A percentile compares a stretch with the other conserved stretches of the same genome.
Conservation (phyloP, 2,888 invertebrate genomes). For the Heliothis peltigera region DNA sequence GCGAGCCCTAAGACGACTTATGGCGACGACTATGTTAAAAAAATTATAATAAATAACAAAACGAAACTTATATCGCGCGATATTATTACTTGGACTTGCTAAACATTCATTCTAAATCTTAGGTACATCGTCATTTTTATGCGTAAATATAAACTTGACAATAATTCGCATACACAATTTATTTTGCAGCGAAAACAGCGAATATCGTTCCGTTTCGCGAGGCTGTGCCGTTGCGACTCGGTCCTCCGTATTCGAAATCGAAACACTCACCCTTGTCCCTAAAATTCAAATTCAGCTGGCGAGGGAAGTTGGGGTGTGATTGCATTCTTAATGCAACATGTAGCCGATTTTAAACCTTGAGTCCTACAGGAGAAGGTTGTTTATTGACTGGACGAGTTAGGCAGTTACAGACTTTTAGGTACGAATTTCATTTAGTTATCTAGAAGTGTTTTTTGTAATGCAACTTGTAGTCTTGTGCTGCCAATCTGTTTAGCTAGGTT, state of each 20-base stretch:
- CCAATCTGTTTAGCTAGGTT: background rate
- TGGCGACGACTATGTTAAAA: too few species aligned
- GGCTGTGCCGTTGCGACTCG: slow-evolving; percentile 32
- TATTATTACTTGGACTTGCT: too few species aligned
- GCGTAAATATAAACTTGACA: too few species aligned
- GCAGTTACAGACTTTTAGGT: background rate
- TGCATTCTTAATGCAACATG: slow-evolving; percentile 1
- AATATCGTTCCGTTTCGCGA: slow-evolving; percentile 27
- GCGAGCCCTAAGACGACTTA: too few species aligned
- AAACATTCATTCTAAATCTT: too few species aligned
- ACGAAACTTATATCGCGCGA: too few species aligned
- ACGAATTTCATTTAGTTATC: background rate
- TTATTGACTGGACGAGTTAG: background rate
- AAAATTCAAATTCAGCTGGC: slow-evolving; percentile 5
- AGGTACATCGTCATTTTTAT: too few species aligned
- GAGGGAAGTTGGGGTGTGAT: slow-evolving; percentile 11
- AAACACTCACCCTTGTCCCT: background rate
- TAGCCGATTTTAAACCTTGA: slow-evolving; percentile 5
- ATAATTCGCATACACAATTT: background rate
- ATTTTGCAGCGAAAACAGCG: background rate
- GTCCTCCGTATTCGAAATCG: slow-evolving; percentile 14
- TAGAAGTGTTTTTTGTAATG: background rate
- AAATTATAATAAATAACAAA: too few species aligned
- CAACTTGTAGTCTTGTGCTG: background rate
- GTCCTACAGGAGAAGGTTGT: background rate